Conservation (phyloP, 2,888 invertebrate genomes). For the Bruchidius siliquastri region DNA sequence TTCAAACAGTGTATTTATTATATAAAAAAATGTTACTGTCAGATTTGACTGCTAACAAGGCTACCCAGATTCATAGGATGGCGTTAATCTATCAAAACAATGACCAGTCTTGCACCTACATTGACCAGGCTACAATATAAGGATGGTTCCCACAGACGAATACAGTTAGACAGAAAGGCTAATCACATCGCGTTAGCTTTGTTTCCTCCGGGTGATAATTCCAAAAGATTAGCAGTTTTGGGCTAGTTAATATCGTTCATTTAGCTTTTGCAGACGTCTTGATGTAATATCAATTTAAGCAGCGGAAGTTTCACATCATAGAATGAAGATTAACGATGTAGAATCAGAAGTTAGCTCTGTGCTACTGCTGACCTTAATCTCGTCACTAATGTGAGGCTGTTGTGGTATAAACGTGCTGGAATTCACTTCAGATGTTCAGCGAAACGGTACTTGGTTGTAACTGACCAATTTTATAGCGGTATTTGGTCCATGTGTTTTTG, state of each 20-base stretch:
- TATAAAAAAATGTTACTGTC: too few species aligned
- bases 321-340: background rate
- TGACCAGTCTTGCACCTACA: too few species aligned
- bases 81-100: too few species aligned
- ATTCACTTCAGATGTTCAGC: background rate
- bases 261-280: background rate
- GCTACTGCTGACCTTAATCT: background rate
- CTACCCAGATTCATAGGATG: too few species aligned
- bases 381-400: background rate
- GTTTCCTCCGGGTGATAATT: background rate
- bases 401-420: background rate
- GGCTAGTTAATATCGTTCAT: background rate
- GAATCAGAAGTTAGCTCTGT: background rate
- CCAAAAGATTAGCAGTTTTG: background rate
- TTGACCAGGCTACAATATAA: too few species aligned
- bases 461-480: background rate
- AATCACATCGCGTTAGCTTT: background rate
- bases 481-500: background rate
- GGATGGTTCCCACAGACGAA: background rate
- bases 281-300: background rate
- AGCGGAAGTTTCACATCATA: background rate
- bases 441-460: background rate
- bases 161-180: background rate
- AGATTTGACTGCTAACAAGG: too few species aligned
- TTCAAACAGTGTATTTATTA: too few species aligned